Percentiles rank a stretch among this genome's conserved stretches.
phyloP scores from a whole-genome alignment of 2,113 vertebrate species.

The Halichoerus grypus region DNA sequence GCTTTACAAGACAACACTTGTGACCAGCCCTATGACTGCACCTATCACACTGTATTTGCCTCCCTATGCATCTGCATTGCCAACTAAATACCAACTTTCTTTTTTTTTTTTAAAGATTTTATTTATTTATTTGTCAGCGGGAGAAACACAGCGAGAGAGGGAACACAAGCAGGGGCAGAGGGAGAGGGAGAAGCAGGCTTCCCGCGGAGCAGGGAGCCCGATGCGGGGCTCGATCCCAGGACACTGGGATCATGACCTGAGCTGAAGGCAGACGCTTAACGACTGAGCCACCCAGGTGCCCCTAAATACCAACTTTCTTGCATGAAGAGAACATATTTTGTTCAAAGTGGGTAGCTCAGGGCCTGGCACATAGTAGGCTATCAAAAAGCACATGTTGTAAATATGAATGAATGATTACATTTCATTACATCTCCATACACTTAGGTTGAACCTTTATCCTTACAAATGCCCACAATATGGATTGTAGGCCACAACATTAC shows the following conservation, averaged over 20 bases:
- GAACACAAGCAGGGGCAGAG: too few species aligned
- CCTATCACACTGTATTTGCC: background rate
- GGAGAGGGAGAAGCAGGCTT: too few species aligned
- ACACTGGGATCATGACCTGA: too few species aligned
- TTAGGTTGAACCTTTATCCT: background rate
- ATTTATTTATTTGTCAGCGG: too few species aligned
- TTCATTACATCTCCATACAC: background rate
- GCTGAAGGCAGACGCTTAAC: too few species aligned
- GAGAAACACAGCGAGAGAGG: too few species aligned
- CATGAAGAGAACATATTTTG: background rate
- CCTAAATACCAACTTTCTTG: background rate
- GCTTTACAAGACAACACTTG: background rate
- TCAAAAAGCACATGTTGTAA: background rate
- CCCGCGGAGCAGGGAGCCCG: too few species aligned
- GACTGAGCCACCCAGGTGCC: too few species aligned
- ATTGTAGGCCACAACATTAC: background rate
- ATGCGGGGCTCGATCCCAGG: too few species aligned
- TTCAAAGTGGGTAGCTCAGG: background rate
- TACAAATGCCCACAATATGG: background rate
- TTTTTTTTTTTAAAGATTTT: background rate
- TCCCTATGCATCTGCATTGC: background rate
- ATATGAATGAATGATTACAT: background rate
- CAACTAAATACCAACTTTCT: background rate
- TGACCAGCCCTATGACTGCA: background rate
- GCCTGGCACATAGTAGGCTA: background rate